Percentiles rank a stretch among this genome's conserved stretches.
Evolutionary conservation across 2,113 vertebrate genomes (phyloP).

Genomic region (Anoura caudifer): DNA sequence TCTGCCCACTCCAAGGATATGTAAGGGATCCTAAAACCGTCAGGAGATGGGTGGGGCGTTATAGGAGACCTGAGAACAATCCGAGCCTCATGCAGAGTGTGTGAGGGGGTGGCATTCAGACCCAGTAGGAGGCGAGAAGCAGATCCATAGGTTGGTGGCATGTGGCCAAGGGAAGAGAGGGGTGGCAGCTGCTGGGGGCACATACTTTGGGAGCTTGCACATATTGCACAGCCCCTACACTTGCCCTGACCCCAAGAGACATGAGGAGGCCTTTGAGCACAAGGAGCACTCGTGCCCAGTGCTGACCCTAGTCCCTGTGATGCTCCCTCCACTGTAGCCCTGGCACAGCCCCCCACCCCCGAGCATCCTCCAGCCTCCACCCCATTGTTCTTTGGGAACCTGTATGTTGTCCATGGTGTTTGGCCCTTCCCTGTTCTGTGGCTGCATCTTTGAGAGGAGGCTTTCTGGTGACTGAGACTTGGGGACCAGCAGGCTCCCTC

Average conservation of each 20-base stretch:
- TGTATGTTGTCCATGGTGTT: not conserved
- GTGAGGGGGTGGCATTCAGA: not conserved
- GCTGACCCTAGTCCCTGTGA: not conserved
- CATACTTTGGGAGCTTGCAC: not conserved
- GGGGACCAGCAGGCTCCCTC: not conserved
- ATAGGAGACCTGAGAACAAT: not conserved
- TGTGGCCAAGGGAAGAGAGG: not conserved
- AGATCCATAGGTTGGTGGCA: not conserved
- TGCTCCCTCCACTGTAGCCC: not conserved
- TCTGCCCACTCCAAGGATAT: not conserved
- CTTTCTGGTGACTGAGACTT: not conserved
- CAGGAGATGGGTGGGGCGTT: not conserved
- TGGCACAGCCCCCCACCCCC: not conserved
- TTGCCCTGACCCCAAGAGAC: not conserved
- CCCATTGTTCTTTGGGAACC: not conserved
- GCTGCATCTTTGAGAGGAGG: not conserved
- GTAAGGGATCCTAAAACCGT: not conserved
- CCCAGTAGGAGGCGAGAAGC: not conserved
- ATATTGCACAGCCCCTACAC: no score
- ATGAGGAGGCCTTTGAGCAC: not conserved
- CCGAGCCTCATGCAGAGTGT: not conserved
- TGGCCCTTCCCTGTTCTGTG: not conserved
- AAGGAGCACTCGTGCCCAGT: no score
- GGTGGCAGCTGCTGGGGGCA: not conserved
- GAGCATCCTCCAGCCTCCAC: not conserved